These are phyloP conservation scores for Microplitis demolitor DNA, from an alignment of 1,140 invertebrate species.

Conservation along the genomic window DNA sequence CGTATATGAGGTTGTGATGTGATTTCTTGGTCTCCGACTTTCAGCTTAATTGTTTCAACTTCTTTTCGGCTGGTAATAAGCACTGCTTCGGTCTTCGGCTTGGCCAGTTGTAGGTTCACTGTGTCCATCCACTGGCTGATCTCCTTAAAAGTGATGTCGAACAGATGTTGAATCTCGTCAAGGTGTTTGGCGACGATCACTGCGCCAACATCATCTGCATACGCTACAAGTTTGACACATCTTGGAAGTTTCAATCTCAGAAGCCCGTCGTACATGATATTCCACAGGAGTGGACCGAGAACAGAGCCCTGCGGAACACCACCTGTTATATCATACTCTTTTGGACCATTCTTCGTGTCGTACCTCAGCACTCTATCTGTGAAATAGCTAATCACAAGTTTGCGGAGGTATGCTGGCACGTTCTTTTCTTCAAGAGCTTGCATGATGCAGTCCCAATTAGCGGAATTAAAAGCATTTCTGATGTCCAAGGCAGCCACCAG, in stretches of 20 bases:
- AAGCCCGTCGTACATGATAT: constrained; percentile 11
- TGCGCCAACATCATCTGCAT: constrained; percentile 10
- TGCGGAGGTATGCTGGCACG: not conserved
- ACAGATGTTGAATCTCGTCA: not conserved
- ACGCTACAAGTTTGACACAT: not conserved
- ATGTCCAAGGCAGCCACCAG: constrained; percentile 22
- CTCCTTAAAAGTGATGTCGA: not conserved
- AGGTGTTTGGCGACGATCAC: constrained; percentile 8
- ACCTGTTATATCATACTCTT: constrained; percentile 2
- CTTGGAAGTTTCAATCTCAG: not conserved
- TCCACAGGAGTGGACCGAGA: not conserved
- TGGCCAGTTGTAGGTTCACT: not conserved
- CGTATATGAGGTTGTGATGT: constrained; percentile 23
- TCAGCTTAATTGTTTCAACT: not conserved
- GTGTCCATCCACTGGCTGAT: constrained; percentile 5
- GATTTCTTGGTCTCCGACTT: constrained; percentile 13
- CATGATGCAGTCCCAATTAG: constrained; percentile 6
- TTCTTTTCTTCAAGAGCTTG: not conserved
- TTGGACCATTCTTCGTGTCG: not conserved
- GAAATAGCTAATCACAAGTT: constrained; percentile 2
- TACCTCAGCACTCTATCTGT: not conserved
- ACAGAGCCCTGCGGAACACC: constrained; percentile 14
- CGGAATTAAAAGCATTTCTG: constrained; percentile 31
- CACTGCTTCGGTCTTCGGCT: constrained; percentile 18
- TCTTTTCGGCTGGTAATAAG: constrained; percentile 19